These are phyloP conservation scores for Distichodus sexfasciatus DNA, from an alignment of 2,797 vertebrate genomes.

Conservation along the genomic window DNA sequence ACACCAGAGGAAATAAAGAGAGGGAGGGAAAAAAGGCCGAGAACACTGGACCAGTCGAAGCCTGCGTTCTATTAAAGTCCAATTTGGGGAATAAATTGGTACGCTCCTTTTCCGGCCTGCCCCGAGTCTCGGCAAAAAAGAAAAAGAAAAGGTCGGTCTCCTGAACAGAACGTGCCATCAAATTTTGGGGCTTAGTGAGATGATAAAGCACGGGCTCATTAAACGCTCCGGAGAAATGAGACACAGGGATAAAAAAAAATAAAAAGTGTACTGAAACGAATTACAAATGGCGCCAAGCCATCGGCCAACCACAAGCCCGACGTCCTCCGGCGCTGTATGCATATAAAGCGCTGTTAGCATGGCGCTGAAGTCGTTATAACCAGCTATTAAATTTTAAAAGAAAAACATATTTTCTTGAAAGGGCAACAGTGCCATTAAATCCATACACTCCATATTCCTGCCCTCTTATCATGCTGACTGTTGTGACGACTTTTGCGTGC, in stretches of 20 bases:
- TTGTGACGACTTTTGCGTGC: not conserved
- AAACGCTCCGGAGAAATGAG: not conserved
- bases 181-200: constrained; percentile 4
- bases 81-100: constrained; percentile 25
- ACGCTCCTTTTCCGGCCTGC: constrained; percentile 6
- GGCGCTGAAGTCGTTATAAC: not conserved
- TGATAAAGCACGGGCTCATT: constrained; percentile 12
- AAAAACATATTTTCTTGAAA: not conserved
- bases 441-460: not conserved
- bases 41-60: not conserved
- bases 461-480: not conserved
- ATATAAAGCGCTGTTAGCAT: not conserved
- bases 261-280: not conserved
- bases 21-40: not conserved
- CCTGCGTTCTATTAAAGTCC: constrained; percentile 23
- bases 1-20: not conserved
- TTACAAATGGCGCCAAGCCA: constrained; percentile 7
- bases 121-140: constrained; percentile 2
- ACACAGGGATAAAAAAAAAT: not conserved
- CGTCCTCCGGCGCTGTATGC: not conserved
- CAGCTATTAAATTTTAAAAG: not conserved
- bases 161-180: constrained; percentile 19
- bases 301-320: not conserved
- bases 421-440: not conserved
- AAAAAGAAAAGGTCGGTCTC: not conserved